Percentiles rank a stretch among this genome's conserved stretches.
phyloP scores from a whole-genome alignment of 2,888 invertebrate species.

The Cryptus viduatorius region DNA sequence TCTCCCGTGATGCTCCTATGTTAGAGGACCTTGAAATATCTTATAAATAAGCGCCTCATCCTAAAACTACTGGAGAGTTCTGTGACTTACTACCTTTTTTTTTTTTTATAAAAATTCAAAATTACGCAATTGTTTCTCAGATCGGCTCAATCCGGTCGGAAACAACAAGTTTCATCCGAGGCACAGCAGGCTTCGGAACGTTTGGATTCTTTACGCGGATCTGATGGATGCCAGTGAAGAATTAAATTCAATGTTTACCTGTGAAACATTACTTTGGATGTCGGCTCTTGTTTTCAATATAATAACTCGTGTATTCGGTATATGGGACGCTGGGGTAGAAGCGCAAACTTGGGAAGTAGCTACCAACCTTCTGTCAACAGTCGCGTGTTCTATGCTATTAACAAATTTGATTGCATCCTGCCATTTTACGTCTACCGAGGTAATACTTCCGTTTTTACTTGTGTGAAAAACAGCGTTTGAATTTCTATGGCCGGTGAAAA shows the following conservation, averaged over 20 bases:
- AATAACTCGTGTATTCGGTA: not conserved
- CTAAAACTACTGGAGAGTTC: too few species aligned
- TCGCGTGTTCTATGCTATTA: not conserved
- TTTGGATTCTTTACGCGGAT: constrained; percentile 1
- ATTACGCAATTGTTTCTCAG: not conserved
- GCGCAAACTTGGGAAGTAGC: not conserved
- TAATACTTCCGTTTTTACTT: not conserved
- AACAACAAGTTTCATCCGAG: not conserved
- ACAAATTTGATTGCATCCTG: not conserved
- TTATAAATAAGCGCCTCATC: too few species aligned
- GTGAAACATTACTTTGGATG: not conserved
- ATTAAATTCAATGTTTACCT: not conserved
- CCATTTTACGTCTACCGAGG: not conserved
- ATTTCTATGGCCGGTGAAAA: not conserved
- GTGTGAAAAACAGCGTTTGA: not conserved
- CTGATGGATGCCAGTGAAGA: not conserved
- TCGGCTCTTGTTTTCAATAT: not conserved
- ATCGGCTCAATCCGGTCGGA: not conserved
- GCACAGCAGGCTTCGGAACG: not conserved
- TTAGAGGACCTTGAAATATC: too few species aligned
- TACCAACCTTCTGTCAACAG: not conserved
- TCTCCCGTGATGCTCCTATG: too few species aligned
- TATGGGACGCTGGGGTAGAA: not conserved
- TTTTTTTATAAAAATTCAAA: not conserved
- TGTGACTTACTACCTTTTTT: not conserved